phyloP scores from a whole-genome alignment of 2,113 vertebrate genomes.

The Misgurnus mizolepis region DNA sequence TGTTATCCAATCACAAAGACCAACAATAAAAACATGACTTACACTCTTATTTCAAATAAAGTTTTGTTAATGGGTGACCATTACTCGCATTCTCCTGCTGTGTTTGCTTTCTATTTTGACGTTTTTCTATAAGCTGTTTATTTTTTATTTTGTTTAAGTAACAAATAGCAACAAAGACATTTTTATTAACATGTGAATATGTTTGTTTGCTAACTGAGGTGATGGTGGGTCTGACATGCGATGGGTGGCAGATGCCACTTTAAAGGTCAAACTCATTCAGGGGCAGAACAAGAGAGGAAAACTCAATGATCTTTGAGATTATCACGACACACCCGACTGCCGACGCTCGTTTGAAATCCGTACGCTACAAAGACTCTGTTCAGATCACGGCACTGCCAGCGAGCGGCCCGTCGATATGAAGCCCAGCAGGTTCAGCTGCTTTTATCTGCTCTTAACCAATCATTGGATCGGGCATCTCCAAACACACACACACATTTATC shows the following conservation, averaged over 20 bases:
- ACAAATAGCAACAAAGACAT: no score
- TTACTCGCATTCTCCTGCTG: no score
- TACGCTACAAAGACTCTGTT: conserved; percentile 68
- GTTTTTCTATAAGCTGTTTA: no score
- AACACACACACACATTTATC: conserved; percentile 30
- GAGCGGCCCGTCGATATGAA: conserved; percentile 38
- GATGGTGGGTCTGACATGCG: neutral
- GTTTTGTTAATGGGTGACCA: no score
- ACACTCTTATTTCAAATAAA: no score
- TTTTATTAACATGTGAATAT: no score
- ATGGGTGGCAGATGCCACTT: conserved; percentile 57
- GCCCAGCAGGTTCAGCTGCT: conserved; percentile 6
- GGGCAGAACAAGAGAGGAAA: conserved; percentile 59
- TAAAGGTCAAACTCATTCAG: conserved; percentile 73
- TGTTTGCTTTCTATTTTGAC: no score
- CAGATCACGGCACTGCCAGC: conserved; percentile 39
- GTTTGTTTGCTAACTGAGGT: neutral
- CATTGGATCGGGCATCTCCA: conserved; percentile 27
- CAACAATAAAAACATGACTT: no score
- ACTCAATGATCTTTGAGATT: conserved; percentile 56
- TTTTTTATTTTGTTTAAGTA: no score
- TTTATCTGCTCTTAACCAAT: conserved; percentile 4
- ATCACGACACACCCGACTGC: conserved; percentile 49
- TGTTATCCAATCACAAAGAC: no score
- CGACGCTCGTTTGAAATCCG: conserved; percentile 71